Evolutionary conservation across 1,140 invertebrate species (phyloP).

Genomic region (Zophobas morio): DNA sequence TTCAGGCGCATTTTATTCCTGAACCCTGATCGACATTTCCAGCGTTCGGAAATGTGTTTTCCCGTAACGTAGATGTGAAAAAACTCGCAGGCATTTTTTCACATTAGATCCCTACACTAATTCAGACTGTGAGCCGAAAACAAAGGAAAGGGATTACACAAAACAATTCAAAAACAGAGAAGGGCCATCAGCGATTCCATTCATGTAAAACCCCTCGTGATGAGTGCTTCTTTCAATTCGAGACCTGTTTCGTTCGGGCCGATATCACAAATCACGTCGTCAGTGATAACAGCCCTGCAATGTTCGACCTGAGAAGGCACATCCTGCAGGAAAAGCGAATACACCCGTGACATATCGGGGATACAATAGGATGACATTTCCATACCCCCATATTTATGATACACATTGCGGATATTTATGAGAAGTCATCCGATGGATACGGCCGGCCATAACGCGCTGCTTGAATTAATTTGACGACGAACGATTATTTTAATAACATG

Average conservation of each 20-base stretch:
- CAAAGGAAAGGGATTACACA: background rate
- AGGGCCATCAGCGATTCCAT: slow-evolving; percentile 25
- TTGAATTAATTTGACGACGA: slow-evolving; percentile 35
- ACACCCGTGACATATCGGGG: slow-evolving; percentile 4
- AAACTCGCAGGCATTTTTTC: too few relatives aligned
- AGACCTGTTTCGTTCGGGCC: slow-evolving; percentile 15
- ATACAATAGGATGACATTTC: slow-evolving; percentile 29
- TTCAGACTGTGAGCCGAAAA: too few relatives aligned
- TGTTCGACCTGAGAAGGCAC: background rate
- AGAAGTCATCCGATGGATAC: slow-evolving; percentile 12
- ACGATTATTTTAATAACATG: slow-evolving; percentile 34
- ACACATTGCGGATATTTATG: slow-evolving; percentile 37
- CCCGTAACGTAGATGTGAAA: too few relatives aligned
- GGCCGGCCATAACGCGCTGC: slow-evolving; percentile 5
- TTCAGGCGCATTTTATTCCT: too few relatives aligned
- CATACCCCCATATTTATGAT: slow-evolving; percentile 21
- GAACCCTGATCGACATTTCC: too few relatives aligned
- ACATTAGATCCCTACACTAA: too few relatives aligned
- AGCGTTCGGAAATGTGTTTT: too few relatives aligned
- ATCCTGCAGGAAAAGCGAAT: slow-evolving; percentile 17
- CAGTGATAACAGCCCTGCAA: slow-evolving; percentile 28
- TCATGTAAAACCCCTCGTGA: slow-evolving; percentile 23
- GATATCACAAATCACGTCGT: slow-evolving; percentile 34
- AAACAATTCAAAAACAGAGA: slow-evolving; percentile 28
- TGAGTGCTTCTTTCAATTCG: slow-evolving; percentile 33